Evolutionary conservation across 2,888 invertebrate genomes (phyloP).

Genomic region (Diploptera punctata): DNA sequence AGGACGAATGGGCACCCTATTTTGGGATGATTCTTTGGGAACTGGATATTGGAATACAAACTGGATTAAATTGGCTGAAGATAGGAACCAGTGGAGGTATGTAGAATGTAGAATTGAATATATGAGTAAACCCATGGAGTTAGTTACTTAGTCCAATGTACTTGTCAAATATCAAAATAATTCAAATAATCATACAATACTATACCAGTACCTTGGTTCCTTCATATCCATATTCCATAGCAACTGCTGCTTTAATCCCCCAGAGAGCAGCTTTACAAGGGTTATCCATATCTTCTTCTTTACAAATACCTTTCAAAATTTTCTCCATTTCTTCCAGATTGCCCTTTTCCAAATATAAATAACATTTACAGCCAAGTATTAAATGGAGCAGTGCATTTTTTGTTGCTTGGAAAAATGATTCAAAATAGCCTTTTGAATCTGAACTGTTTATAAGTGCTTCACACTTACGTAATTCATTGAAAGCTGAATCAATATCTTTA

Average conservation of each 20-base stretch:
- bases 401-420: background rate
- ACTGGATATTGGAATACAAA: no score
- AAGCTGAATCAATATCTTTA: background rate
- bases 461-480: background rate
- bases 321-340: background rate
- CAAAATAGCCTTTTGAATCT: background rate
- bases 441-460: background rate
- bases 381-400: conserved; percentile 17
- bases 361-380: conserved; percentile 8
- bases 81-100: no score
- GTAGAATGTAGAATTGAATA: no score
- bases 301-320: background rate
- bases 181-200: no score
- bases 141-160: no score
- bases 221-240: conserved; percentile 30
- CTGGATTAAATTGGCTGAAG: no score
- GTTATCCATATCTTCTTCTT: conserved; percentile 7
- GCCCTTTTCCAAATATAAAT: background rate
- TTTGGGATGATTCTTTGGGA: no score
- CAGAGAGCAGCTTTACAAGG: conserved; percentile 21
- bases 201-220: conserved; percentile 27
- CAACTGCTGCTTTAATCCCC: conserved; percentile 19
- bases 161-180: no score
- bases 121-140: no score
- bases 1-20: no score